Base-by-base conservation (phyloP, 2,888 invertebrate genomes). In the Notodonta ziczac region DNA sequence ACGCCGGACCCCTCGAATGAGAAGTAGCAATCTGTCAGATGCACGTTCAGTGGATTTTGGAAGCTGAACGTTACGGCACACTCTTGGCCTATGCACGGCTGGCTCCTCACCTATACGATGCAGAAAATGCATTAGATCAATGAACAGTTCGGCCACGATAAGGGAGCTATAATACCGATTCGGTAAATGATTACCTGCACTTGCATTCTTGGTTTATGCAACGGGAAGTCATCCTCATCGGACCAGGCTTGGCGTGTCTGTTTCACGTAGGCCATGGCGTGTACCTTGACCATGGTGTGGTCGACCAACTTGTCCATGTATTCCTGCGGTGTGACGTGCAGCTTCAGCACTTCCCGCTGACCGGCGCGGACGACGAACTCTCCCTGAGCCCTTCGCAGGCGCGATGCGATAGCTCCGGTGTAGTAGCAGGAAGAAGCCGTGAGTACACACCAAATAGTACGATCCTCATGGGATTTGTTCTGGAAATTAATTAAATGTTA, bases 221-320 rank as follows among this genome's bases (percentile, higher is more conserved):
- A 90, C 24, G 95, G 94, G 87, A 96, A 96, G 78, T 96, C 96
- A 71, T 96, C 96, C 78, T 96, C 96, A 73, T 96, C 96, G 57
- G 96, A 95, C 95, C 96, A 97, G 2, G 96, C 95, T 83, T 97
- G 97, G 54, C 95, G 94, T 0, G 97, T 97, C 82, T 96, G 96
- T 73, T 95, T 94, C 2, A 97, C 96, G 67, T 94, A 95, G 4
- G 96, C 96, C 88, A 96, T 94, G n/a, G 96, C 96, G 73, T 96
- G 96, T 63, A 97, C 95, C 88, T 96, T 96, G 61, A 97, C 93
- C 89, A 96, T 94, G 58, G 95, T 93, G 75, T 96, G 96, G 77
- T 97, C 97, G 0, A 96, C 96, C 70, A 97, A 80, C 79, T 96
- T 95, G 64, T 95, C 94, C 89, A 96, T 93, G 83, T 97, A 97